phyloP scores from a whole-genome alignment of 2,797 vertebrate genomes.

The Oreochromis mossambicus region DNA sequence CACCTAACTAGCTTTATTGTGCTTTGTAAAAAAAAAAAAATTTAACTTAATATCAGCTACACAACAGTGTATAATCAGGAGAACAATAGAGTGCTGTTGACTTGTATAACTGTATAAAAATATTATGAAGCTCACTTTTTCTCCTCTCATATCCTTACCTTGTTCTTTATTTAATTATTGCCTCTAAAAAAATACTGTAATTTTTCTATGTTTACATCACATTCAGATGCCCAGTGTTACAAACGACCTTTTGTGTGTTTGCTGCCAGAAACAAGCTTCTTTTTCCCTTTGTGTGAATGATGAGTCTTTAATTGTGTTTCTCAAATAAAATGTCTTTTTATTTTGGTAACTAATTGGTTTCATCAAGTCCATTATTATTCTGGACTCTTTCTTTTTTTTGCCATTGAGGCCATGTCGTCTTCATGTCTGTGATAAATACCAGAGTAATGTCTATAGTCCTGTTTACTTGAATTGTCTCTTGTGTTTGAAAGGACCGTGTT shows the following conservation, averaged over 20 bases:
- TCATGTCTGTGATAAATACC: neutral
- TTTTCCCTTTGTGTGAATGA: slow-evolving; percentile 36
- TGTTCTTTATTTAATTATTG: slow-evolving; percentile 47
- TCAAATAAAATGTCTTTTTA: neutral
- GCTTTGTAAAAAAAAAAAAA: slow-evolving; percentile 28
- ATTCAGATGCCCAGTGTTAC: slow-evolving; percentile 58
- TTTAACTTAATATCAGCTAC: slow-evolving; percentile 50
- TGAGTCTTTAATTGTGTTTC: neutral
- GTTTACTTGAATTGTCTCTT: slow-evolving; percentile 52
- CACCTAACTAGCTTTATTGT: slow-evolving; percentile 56
- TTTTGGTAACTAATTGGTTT: neutral
- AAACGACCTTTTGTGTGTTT: slow-evolving; percentile 36
- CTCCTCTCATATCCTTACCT: slow-evolving; percentile 15
- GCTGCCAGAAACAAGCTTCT: slow-evolving; percentile 1
- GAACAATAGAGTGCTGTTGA: slow-evolving; percentile 37
- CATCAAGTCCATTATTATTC: neutral
- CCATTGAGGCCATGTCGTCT: neutral
- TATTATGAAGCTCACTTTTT: slow-evolving; percentile 39
- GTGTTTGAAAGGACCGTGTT: neutral
- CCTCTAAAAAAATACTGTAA: slow-evolving; percentile 13
- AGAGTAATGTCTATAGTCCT: slow-evolving; percentile 50
- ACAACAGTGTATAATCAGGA: slow-evolving; percentile 43
- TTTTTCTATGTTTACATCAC: slow-evolving; percentile 60
- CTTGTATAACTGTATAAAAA: slow-evolving; percentile 33
- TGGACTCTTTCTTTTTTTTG: neutral